Evolutionary conservation across 2,113 vertebrate genomes (phyloP), one percentile per base, ranked within the genome.

Genomic region (Malurus elegans): DNA sequence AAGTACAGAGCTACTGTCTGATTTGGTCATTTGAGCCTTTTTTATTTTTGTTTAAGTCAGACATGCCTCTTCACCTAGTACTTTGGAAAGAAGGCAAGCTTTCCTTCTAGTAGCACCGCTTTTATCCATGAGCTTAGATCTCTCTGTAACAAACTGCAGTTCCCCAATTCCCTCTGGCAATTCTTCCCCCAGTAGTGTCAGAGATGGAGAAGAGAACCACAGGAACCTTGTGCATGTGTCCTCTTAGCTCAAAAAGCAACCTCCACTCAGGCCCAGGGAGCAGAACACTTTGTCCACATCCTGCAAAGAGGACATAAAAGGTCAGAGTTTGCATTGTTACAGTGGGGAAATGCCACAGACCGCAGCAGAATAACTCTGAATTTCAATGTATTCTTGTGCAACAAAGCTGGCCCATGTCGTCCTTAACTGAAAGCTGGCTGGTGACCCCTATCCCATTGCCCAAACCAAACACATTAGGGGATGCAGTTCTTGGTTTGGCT

Each of bases 401-500:
- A 93, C 74, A 76, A 92, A 75, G 26, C 40, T 81, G 80, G 26
- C 66, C 69, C 24, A 14, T 58, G 73, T 60, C 51, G n/a, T 92
- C 23, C 50, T 83, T 61, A 86, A 40, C 16, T 60, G 72, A 88
- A 95, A 91, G 45, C 38, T 92, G 82, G 64, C 71, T 82, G 13
- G 6, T 92, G 66, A 78, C 24, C 9, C 56, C n/a, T 74, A 38
- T 73, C 28, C 65, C 71, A 61, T 53, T 12, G 23, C 65, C 60
- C 74, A 88, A 94, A 93, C n/a, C 90, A 96, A 96, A 88, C 47
- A 91, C 31, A 79, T 88, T 67, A 81, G 54, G 50, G 16, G 25
- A 79, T 65, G 26, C 25, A 86, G 60, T 74, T 85, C 24, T 76
- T 78, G 28, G 20, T 82, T 92, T 90, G 91, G 44, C 54, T 85